phyloP scores from a whole-genome alignment of 1,140 invertebrate genomes.

The Pristionchus pacificus region DNA sequence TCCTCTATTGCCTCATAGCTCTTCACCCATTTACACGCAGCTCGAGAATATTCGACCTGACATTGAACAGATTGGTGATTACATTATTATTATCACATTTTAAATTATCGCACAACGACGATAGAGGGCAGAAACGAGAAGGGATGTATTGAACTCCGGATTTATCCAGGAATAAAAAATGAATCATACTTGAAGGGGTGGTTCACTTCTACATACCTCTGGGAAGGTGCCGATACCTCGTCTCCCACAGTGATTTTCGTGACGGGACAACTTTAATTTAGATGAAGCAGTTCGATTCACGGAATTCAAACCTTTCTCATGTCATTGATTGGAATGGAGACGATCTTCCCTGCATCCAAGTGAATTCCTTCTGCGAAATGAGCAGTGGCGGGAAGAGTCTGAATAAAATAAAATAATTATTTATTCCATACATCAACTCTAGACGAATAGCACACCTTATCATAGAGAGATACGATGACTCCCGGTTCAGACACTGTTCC shows the following conservation, averaged over 20 bases:
- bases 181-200: no score
- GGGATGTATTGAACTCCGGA: no score
- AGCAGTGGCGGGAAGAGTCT: not conserved
- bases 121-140: no score
- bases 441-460: slow-evolving; percentile 10
- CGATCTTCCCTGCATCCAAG: slow-evolving; percentile 40
- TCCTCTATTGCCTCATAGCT: slow-evolving; percentile 26
- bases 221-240: slow-evolving; percentile 18
- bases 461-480: slow-evolving; percentile 38
- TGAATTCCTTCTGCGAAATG: slow-evolving; percentile 37
- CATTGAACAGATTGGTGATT: no score
- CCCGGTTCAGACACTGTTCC: slow-evolving; percentile 37
- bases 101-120: no score
- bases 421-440: no score
- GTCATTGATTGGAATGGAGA: slow-evolving; percentile 42
- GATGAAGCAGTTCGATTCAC: slow-evolving; percentile 1
- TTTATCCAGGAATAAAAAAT: no score
- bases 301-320: slow-evolving; percentile 31
- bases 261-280: slow-evolving; percentile 25
- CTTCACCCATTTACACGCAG: slow-evolving; percentile 34
- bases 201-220: no score
- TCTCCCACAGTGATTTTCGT: slow-evolving; percentile 33
- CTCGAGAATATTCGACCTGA: slow-evolving; percentile 37
- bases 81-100: no score
- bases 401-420: not conserved